These are phyloP conservation scores for Calameuta filiformis DNA, from an alignment of 2,888 invertebrate genomes.

Conservation along the genomic window DNA sequence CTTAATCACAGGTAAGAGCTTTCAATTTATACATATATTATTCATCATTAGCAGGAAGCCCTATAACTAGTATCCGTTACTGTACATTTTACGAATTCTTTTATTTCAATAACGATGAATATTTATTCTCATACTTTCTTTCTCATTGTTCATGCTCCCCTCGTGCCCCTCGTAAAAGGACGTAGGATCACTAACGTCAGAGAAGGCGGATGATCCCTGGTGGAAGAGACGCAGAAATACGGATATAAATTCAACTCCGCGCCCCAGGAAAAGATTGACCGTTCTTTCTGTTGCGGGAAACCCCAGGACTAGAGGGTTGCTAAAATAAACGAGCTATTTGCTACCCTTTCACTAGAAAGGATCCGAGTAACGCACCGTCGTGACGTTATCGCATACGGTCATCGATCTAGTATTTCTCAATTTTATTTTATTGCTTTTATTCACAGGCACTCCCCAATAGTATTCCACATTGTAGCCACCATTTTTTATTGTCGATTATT, in stretches of 20 bases:
- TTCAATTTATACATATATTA: not conserved
- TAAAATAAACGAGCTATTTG: not conserved
- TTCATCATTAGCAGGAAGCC: not conserved
- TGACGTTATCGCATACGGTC: not conserved
- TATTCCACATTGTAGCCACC: not conserved
- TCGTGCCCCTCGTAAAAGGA: not conserved
- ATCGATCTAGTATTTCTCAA: not conserved
- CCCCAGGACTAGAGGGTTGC: not conserved
- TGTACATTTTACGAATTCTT: not conserved
- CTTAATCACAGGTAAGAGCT: not conserved
- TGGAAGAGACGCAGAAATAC: not conserved
- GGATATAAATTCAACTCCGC: not conserved
- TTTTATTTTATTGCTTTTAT: not conserved
- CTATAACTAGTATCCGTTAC: not conserved
- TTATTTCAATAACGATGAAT: not conserved
- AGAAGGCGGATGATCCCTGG: not conserved
- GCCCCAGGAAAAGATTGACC: not conserved
- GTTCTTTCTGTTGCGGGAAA: not conserved
- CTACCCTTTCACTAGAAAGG: not conserved
- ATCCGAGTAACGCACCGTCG: not conserved
- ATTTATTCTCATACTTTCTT: not conserved
- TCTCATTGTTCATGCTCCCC: not conserved
- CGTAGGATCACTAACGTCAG: not conserved
- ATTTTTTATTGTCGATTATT: not conserved
- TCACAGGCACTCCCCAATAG: not conserved